These are phyloP conservation scores for Gavia stellata DNA, from an alignment of 2,113 vertebrate species.

Conservation along the genomic window DNA sequence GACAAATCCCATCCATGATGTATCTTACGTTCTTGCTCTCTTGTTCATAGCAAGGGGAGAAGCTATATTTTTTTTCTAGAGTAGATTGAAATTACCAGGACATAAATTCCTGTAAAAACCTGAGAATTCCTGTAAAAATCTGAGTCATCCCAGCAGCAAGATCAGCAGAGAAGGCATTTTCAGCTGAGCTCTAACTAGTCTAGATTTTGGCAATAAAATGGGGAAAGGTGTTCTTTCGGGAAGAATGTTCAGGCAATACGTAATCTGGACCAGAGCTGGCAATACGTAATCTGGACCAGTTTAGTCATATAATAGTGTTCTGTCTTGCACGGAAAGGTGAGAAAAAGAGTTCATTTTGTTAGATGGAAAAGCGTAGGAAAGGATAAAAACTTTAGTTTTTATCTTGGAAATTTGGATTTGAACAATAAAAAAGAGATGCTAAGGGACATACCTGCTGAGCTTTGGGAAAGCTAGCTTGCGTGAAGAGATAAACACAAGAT, in stretches of 20 bases:
- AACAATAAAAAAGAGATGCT: not conserved
- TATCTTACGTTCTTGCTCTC: not conserved
- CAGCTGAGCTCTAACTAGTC: not conserved
- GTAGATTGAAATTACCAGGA: not conserved
- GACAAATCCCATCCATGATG: fast-evolving
- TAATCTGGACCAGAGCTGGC: not conserved
- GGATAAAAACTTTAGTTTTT: not conserved
- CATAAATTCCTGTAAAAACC: not conserved
- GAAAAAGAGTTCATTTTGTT: not conserved
- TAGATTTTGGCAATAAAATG: not conserved
- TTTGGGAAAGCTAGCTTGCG: not conserved
- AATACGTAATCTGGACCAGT: not conserved
- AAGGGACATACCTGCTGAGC: not conserved
- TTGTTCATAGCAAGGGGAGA: not conserved
- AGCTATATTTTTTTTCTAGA: not conserved
- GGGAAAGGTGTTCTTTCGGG: not conserved
- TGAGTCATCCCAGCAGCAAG: not conserved
- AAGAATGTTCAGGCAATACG: not conserved
- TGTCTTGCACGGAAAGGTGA: not conserved
- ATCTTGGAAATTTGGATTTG: not conserved
- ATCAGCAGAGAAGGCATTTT: not conserved
- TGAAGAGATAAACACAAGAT: not conserved
- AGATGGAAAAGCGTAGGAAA: not conserved
- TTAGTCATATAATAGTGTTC: not conserved
- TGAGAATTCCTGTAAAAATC: not conserved